Percentiles rank a stretch among this genome's conserved stretches.
phyloP scores from a whole-genome alignment of 1,140 invertebrate genomes.

The Pseudoatta argentina region DNA sequence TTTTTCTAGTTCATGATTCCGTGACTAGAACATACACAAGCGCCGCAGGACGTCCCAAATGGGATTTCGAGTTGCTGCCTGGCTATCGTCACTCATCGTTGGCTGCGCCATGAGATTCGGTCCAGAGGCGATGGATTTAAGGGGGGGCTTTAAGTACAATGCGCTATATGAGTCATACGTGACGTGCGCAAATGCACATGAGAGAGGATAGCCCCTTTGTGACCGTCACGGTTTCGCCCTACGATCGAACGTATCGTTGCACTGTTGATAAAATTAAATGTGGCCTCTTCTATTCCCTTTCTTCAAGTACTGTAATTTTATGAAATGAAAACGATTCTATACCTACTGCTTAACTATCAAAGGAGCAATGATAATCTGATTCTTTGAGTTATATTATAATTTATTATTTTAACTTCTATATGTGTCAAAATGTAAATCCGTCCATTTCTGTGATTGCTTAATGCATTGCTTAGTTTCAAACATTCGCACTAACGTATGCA shows the following conservation, averaged over 20 bases:
- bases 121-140: constrained; percentile 58
- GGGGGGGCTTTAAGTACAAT: constrained; percentile 14
- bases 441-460: too few relatives aligned
- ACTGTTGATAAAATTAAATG: constrained; percentile 43
- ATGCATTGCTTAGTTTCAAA: too few relatives aligned
- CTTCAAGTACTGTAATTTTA: constrained; percentile 5
- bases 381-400: too few relatives aligned
- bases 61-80: constrained; percentile 37
- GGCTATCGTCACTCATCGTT: constrained; percentile 62
- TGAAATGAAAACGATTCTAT: background rate
- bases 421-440: too few relatives aligned
- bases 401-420: too few relatives aligned
- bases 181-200: constrained; percentile 47
- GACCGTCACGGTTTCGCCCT: constrained; percentile 33
- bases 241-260: constrained; percentile 32
- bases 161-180: constrained; percentile 55
- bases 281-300: background rate
- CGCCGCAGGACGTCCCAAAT: constrained; percentile 55
- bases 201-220: constrained; percentile 28
- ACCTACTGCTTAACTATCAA: too few relatives aligned
- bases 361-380: too few relatives aligned
- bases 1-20: constrained; percentile 18
- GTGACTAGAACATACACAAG: constrained; percentile 9
- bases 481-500: too few relatives aligned
- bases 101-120: constrained; percentile 49